Evolutionary conservation across 2,113 vertebrate species (phyloP).

Genomic region (Rallus limicola): DNA sequence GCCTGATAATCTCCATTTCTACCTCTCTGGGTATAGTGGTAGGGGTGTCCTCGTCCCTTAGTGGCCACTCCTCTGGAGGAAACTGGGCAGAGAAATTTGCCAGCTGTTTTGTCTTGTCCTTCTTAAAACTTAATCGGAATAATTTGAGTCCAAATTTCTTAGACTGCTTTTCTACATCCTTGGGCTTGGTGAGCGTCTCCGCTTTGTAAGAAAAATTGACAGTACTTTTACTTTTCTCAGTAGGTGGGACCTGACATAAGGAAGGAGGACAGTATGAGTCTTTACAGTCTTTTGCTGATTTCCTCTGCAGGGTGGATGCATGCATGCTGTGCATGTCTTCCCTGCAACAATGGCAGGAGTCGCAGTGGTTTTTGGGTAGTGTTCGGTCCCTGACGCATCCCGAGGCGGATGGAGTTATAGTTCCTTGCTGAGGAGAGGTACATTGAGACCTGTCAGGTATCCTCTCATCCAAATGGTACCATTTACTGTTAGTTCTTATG

Average conservation of each 20-base stretch:
- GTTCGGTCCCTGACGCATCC: slow-evolving; percentile 90
- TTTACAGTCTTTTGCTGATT: slow-evolving; percentile 91
- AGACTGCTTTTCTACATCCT: slow-evolving; percentile 92
- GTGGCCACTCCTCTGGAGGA: slow-evolving; percentile 96
- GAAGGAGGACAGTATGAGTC: slow-evolving; percentile 83
- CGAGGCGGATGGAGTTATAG: slow-evolving; percentile 90
- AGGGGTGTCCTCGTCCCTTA: slow-evolving; percentile 92
- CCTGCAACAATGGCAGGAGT: slow-evolving; percentile 89
- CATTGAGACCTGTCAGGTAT: slow-evolving; percentile 91
- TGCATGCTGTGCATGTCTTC: slow-evolving; percentile 91
- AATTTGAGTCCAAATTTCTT: slow-evolving; percentile 97
- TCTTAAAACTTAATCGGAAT: slow-evolving; percentile 97
- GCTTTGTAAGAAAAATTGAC: slow-evolving; percentile 93
- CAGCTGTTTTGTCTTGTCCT: slow-evolving; percentile 95
- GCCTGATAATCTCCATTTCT: slow-evolving; percentile 97
- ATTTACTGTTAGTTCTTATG: slow-evolving; percentile 97
- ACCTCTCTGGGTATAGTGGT: slow-evolving; percentile 93
- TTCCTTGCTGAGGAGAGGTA: slow-evolving; percentile 92
- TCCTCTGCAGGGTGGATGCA: slow-evolving; percentile 90
- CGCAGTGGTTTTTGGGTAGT: slow-evolving; percentile 92
- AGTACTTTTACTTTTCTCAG: slow-evolving; percentile 93
- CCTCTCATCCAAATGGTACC: slow-evolving; percentile 98
- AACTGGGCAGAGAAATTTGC: slow-evolving; percentile 98
- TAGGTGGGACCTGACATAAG: slow-evolving; percentile 84
- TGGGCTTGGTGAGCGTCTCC: slow-evolving; percentile 90